These are phyloP conservation scores for Machaerirhynchus nigripectus DNA, from an alignment of 2,113 vertebrate species.

Conservation along the genomic window DNA sequence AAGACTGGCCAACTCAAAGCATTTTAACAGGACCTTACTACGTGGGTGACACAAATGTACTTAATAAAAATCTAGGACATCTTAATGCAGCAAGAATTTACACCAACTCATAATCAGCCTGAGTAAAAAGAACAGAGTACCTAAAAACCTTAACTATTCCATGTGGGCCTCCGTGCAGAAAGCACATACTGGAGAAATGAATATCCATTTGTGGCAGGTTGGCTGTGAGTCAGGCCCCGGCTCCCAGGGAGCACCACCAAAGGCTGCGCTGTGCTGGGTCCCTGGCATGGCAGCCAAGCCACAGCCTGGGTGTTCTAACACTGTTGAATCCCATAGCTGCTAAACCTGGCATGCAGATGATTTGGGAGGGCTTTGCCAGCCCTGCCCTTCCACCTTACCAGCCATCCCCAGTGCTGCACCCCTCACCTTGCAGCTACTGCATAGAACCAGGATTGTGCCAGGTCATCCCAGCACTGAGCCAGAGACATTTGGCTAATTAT, in stretches of 20 bases:
- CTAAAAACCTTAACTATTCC: background rate
- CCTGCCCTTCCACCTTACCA: background rate
- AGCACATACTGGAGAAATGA: background rate
- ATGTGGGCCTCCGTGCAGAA: background rate
- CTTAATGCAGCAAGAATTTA: background rate
- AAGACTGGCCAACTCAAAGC: background rate
- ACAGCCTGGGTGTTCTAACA: fast-evolving
- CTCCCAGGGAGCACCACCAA: background rate
- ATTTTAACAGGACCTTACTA: background rate
- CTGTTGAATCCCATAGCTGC: background rate
- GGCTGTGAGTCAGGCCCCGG: background rate
- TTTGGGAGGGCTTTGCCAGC: background rate
- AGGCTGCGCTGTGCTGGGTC: background rate
- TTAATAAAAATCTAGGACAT: background rate
- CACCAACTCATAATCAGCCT: background rate
- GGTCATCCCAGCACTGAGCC: background rate
- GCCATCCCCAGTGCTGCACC: fast-evolving
- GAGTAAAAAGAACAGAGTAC: background rate
- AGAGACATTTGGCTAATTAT: background rate
- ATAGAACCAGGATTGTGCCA: background rate
- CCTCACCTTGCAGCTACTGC: background rate
- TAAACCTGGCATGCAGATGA: background rate
- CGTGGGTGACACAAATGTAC: background rate
- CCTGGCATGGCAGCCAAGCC: background rate
- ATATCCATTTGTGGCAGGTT: background rate